Percentiles rank a stretch among this genome's conserved stretches.
Conservation (phyloP, 2,113 vertebrate species). For the Lasiurus borealis region DNA sequence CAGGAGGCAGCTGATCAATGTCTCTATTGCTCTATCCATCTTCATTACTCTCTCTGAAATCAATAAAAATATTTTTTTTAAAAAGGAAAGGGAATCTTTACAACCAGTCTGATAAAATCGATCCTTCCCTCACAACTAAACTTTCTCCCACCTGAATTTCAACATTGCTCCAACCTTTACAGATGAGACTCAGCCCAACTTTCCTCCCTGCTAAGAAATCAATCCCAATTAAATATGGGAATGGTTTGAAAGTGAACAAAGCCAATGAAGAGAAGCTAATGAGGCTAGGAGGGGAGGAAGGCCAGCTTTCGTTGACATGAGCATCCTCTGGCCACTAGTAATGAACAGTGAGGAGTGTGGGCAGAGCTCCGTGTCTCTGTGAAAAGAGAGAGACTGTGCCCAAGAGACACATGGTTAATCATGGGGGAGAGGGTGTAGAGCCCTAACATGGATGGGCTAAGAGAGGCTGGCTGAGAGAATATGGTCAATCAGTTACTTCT, state of each 20-base stretch:
- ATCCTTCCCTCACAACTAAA: background rate
- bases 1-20: too few relatives aligned
- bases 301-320: background rate
- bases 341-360: background rate
- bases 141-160: background rate
- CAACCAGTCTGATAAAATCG: background rate
- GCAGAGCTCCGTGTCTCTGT: background rate
- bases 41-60: too few relatives aligned
- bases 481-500: background rate
- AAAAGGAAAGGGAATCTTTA: background rate
- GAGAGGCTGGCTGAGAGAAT: too few relatives aligned
- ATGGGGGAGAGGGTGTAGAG: background rate
- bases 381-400: background rate
- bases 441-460: too few relatives aligned
- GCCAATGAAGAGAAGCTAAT: background rate
- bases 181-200: background rate
- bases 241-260: background rate
- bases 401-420: fast-evolving
- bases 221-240: background rate
- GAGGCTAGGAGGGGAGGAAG: background rate
- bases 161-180: background rate
- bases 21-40: too few relatives aligned
- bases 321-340: background rate
- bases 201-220: background rate
- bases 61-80: too few relatives aligned